Base-by-base conservation (phyloP, 2,113 vertebrate genomes). In the Tapirus terrestris region DNA sequence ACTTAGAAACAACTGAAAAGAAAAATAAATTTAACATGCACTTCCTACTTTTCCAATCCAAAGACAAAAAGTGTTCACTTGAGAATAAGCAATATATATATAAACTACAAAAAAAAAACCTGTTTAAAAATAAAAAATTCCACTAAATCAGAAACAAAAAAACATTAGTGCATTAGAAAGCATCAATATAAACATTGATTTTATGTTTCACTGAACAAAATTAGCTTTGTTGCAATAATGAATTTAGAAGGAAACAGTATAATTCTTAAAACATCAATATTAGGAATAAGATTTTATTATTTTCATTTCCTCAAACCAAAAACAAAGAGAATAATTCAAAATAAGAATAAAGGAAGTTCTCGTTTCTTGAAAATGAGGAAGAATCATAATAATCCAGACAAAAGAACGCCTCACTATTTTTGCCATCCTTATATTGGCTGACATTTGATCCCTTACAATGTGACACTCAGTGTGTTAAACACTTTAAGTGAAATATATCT, bases 131-230 rank as follows among this genome's bases (percentile, higher is more conserved):
- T 70, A 88, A 89, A 84, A 9, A 1, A 1, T 29, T 73, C 31
- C 58, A 89, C 31, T 87, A 65, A 93, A 48, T 84, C 43, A 77
- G 95, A 97, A 97, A 33, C 3, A 79, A 23, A 45, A 58, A 93
- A 39, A 31, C 43, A 43, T 27, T 0, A 8, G 9, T 84, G 14
- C 8, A 17, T 27, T 97, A 79, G 16, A 45, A 96, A 91, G 87
- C 2, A 77, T 96, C 48, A 94, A 16, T 89, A 82, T 18, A 4
- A 51, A 1, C 3, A 96, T 10, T 88, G 68, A 91, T 53, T 97
- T 97, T 91, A 82, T 82, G 18, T 4, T 86, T 82, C 79, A 18
- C 53, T 93, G 91, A 96, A 91, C 18, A 97, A 96, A 95, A 45
- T 70, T 91, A 97, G 9, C 33, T 97, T 97, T 27, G 21, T 90